Evolutionary conservation across 1,140 invertebrate species (phyloP).

Genomic region (Helicoverpa zea): DNA sequence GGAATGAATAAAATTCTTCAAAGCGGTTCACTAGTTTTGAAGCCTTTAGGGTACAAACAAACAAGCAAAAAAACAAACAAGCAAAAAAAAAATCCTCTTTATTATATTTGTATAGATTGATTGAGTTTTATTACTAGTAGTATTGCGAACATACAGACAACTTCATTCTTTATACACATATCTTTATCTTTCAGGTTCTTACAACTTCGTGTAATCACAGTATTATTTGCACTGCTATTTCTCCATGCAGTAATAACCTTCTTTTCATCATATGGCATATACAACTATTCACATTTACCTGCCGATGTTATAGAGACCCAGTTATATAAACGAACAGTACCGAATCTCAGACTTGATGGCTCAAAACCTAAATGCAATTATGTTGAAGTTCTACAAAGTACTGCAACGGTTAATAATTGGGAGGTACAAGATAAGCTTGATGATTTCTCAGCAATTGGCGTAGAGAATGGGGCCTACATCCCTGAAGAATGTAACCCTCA

Average conservation of each 20-base stretch:
- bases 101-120: too few species aligned
- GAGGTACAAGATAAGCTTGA: slow-evolving; percentile 61
- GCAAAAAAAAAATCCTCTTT: too few species aligned
- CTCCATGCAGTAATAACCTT: slow-evolving; percentile 68
- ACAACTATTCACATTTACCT: slow-evolving; percentile 69
- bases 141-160: too few species aligned
- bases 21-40: too few species aligned
- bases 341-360: slow-evolving; percentile 63
- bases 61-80: too few species aligned
- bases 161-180: too few species aligned
- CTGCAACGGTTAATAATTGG: slow-evolving; percentile 58
- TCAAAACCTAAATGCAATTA: slow-evolving; percentile 71
- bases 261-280: slow-evolving; percentile 63
- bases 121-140: too few species aligned
- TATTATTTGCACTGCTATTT: slow-evolving; percentile 55
- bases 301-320: slow-evolving; percentile 58
- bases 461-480: slow-evolving; percentile 89
- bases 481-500: slow-evolving; percentile 92
- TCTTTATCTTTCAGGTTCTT: slow-evolving; percentile 49
- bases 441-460: slow-evolving; percentile 63
- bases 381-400: slow-evolving; percentile 64
- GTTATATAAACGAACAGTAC: slow-evolving; percentile 68
- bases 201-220: slow-evolving; percentile 60
- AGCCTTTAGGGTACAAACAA: too few species aligned
- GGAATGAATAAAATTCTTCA: too few species aligned